Base-by-base conservation (phyloP, 1,140 invertebrate species). In the Tetragnatha versicolor region DNA sequence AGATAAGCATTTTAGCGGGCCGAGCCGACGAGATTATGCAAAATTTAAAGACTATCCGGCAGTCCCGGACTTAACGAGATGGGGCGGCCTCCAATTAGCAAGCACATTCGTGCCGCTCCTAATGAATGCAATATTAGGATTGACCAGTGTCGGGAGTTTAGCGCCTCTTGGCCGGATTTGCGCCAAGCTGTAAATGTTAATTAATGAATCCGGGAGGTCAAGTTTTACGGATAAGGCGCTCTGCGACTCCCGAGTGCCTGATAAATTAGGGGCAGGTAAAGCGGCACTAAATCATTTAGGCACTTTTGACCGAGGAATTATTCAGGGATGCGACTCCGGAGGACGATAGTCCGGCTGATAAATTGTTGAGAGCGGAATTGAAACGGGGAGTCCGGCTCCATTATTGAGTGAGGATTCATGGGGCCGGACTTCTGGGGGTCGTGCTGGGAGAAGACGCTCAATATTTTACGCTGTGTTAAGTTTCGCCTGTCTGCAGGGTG, bases 121-220 rank as follows among this genome's bases (percentile, higher is more conserved):
- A 70, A 70, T 70, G 68, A 70, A 70, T 70, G 68, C 68, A 70
- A 70, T 70, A 70, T 70, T 58, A 51, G 68, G 68, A 70, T 49
- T 70, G 68, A 70, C 68, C 68, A 70, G 66, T 63, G 60, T 63
- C 22, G 20, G 22, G 66, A 55, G 49, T 69, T 69, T 53, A 35
- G 66, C 66, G 66, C 66, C 47, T 39, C 51, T 51, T 70, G 49
- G 45, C 66, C 37, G 66, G 66, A 69, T 69, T 69, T 69, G 29
- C 45, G 66, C 68, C 68, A 35, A 47, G 33, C 51, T 33, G 49
- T 70, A 70, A 70, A 70, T 70, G 68, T 51, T 70, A 70, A 70
- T 70, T 70, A 70, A 70, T 70, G 68, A 58, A 35, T 58, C 31
- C 65, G 47, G n/a, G 68, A 58, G 68, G 68, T 70, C 68, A 70